Conservation (phyloP, 2,888 invertebrate genomes). For the Brassicogethes aeneus region DNA sequence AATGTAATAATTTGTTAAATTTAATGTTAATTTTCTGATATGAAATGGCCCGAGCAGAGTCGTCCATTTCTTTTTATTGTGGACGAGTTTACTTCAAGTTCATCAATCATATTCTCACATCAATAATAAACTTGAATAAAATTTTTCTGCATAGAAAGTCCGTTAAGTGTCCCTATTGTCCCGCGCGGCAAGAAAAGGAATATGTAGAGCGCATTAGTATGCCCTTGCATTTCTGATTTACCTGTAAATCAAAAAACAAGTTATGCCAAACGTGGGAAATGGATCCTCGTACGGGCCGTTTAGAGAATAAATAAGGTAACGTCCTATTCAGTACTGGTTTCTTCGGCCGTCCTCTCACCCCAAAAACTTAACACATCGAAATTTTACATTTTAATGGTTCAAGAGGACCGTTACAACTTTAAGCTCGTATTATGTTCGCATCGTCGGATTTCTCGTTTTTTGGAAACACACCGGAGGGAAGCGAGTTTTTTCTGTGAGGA, state of each 20-base stretch:
- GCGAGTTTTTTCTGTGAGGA: neutral
- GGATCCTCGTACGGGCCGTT: slow-evolving; percentile 27
- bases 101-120: neutral
- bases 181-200: neutral
- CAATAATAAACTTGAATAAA: neutral
- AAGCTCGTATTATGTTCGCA: slow-evolving; percentile 5
- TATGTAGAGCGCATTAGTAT: neutral
- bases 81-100: no score
- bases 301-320: slow-evolving; percentile 25
- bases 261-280: slow-evolving; percentile 19
- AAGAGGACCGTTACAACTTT: neutral
- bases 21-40: no score
- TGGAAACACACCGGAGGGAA: slow-evolving; percentile 5
- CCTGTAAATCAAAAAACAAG: slow-evolving; percentile 32
- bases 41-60: no score
- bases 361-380: neutral
- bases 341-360: neutral
- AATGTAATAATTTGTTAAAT: no score
- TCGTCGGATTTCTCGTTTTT: slow-evolving; percentile 19
- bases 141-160: neutral
- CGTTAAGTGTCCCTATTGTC: neutral
- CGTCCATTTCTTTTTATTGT: no score
- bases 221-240: slow-evolving; percentile 22
- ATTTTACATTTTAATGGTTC: neutral
- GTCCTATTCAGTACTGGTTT: neutral